Conservation (phyloP, 2,113 vertebrate species). For the Rhea americana region DNA sequence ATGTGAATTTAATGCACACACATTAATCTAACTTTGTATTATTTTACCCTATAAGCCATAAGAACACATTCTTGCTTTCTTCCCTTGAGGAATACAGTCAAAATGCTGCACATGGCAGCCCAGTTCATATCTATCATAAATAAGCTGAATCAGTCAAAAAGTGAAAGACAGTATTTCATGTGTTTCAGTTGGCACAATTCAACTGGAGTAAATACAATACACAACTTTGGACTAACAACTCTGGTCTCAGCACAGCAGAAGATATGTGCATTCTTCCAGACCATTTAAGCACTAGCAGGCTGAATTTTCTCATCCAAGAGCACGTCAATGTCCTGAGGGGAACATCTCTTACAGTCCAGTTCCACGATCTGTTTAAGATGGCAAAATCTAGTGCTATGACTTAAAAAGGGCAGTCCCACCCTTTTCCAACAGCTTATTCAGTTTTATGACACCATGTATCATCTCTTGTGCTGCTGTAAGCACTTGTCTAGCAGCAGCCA, state of each 20-base stretch:
- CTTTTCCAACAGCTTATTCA: neutral
- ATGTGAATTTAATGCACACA: neutral
- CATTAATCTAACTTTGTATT: neutral
- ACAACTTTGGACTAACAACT: neutral
- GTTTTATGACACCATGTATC: neutral
- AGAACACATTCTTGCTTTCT: neutral
- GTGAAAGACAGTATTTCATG: neutral
- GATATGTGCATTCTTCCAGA: neutral
- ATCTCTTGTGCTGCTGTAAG: neutral
- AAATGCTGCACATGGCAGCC: neutral
- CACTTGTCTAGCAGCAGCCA: neutral
- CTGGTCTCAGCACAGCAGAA: neutral
- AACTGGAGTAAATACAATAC: neutral
- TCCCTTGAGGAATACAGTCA: neutral
- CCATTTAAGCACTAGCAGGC: neutral
- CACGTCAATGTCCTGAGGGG: neutral
- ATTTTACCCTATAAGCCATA: neutral
- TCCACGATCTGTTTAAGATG: neutral
- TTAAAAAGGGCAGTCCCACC: neutral
- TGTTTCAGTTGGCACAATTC: neutral
- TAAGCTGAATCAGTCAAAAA: neutral
- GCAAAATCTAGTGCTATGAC: neutral
- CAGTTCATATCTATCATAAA: rapidly evolving
- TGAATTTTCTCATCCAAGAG: constrained; percentile 4
- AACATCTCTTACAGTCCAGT: neutral